Percentiles rank a stretch among this genome's conserved stretches.
These are phyloP conservation scores for Plemyria rubiginata DNA, from an alignment of 2,888 invertebrate species.

Conservation along the genomic window DNA sequence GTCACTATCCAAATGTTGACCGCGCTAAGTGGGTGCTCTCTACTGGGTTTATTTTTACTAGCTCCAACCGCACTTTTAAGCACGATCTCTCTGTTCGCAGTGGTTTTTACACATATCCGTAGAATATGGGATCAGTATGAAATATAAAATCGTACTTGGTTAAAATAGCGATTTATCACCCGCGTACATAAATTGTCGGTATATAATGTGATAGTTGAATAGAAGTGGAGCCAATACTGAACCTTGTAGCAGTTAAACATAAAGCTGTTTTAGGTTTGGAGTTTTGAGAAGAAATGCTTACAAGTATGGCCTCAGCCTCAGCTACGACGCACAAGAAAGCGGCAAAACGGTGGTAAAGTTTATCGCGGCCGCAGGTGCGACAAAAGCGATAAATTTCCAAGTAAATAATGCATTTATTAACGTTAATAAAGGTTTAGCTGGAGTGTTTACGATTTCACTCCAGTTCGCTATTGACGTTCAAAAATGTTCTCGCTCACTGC, in stretches of 20 bases:
- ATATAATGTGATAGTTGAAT: not conserved
- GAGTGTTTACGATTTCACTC: constrained; percentile 43
- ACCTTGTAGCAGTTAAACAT: not conserved
- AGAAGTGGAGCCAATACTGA: not conserved
- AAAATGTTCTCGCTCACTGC: constrained; percentile 43
- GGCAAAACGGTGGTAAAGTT: constrained; percentile 58
- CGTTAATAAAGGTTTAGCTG: constrained; percentile 61
- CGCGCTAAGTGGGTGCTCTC: constrained; percentile 4
- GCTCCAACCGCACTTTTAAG: not conserved
- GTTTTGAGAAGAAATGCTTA: not conserved
- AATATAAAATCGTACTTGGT: no score
- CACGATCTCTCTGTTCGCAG: not conserved
- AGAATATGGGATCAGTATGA: no score
- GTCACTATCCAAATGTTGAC: constrained; percentile 12
- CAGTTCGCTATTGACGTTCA: constrained; percentile 49
- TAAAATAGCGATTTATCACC: no score
- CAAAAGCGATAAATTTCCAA: constrained; percentile 67
- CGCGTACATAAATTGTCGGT: not conserved
- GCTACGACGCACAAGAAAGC: constrained; percentile 34
- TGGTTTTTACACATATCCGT: no score
- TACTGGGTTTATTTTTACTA: constrained; percentile 5
- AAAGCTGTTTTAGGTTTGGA: not conserved
- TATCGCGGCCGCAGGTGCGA: constrained; percentile 67
- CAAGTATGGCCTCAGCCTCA: not conserved
- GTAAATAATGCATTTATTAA: constrained; percentile 80